A percentile compares a stretch with the other conserved stretches of the same genome.
phyloP scores from a whole-genome alignment of 2,888 invertebrate genomes.

The Anoncus sp. region DNA sequence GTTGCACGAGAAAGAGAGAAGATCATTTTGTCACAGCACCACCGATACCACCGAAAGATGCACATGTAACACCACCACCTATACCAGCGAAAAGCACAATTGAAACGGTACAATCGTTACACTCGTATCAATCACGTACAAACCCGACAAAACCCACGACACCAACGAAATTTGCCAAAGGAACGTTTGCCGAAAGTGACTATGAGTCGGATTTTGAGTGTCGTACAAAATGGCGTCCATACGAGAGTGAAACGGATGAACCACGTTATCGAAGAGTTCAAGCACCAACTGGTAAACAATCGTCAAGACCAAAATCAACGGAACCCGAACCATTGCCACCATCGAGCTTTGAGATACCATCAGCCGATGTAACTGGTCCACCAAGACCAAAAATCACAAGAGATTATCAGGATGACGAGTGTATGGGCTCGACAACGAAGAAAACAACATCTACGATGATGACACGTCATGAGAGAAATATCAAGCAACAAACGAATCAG shows the following conservation, averaged over 20 bases:
- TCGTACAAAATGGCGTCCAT: slow-evolving; percentile 86
- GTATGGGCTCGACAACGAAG: slow-evolving; percentile 60
- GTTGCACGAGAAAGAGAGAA: slow-evolving; percentile 82
- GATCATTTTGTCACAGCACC: slow-evolving; percentile 81
- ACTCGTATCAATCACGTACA: slow-evolving; percentile 81
- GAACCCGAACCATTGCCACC: slow-evolving; percentile 85
- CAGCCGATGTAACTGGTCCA: slow-evolving; percentile 74
- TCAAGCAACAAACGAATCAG: slow-evolving; percentile 69
- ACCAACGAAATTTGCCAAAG: slow-evolving; percentile 86
- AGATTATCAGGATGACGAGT: slow-evolving; percentile 71
- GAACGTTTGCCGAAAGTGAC: slow-evolving; percentile 87
- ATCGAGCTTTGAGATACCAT: slow-evolving; percentile 85
- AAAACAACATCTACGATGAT: slow-evolving; percentile 68
- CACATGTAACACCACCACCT: slow-evolving; percentile 80
- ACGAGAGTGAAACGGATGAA: slow-evolving; percentile 88
- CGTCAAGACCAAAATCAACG: slow-evolving; percentile 84
- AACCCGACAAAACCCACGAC: slow-evolving; percentile 85
- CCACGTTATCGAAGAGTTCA: slow-evolving; percentile 85
- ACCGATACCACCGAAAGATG: slow-evolving; percentile 82
- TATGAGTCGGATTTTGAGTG: slow-evolving; percentile 88
- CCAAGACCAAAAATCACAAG: slow-evolving; percentile 70
- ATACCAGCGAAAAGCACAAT: slow-evolving; percentile 80
- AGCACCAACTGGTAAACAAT: slow-evolving; percentile 83
- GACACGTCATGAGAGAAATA: slow-evolving; percentile 75
- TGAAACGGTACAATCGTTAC: slow-evolving; percentile 82